Percentiles rank a stretch among this genome's conserved stretches.
Evolutionary conservation across 2,888 invertebrate genomes (phyloP).

Genomic region (Drosophila merina): DNA sequence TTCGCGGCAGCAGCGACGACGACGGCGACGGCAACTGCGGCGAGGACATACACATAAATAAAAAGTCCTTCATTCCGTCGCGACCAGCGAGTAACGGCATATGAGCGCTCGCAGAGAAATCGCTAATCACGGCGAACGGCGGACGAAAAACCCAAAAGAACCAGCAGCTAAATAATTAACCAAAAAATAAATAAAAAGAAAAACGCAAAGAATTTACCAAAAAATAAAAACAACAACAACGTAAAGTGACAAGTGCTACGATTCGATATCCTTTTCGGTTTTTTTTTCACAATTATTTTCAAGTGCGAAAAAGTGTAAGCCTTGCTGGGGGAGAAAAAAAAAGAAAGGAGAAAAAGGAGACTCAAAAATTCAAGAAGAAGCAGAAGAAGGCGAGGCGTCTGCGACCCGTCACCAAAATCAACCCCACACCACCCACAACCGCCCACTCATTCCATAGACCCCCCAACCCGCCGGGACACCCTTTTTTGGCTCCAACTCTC

Average conservation of each 20-base stretch:
- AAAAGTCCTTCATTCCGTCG: slow-evolving; percentile 84
- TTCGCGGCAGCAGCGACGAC: slow-evolving; percentile 52
- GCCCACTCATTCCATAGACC: not conserved
- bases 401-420: slow-evolving; percentile 25
- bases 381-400: slow-evolving; percentile 67
- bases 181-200: slow-evolving; percentile 19
- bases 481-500: slow-evolving; percentile 19
- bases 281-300: slow-evolving; percentile 61
- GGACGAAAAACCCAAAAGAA: slow-evolving; percentile 55
- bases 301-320: slow-evolving; percentile 53
- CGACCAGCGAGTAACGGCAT: slow-evolving; percentile 83
- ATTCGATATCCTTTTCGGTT: too few species aligned
- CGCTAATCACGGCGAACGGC: slow-evolving; percentile 58
- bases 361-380: slow-evolving; percentile 41
- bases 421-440: slow-evolving; percentile 4
- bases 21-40: slow-evolving; percentile 66
- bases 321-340: not conserved
- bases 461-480: not conserved
- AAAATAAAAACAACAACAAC: not conserved
- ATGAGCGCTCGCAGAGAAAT: slow-evolving; percentile 70
- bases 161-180: slow-evolving; percentile 20
- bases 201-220: slow-evolving; percentile 11
- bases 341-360: not conserved
- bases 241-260: too few species aligned
- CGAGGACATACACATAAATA: slow-evolving; percentile 83